These are phyloP conservation scores for Doryteuthis pealeii DNA, from an alignment of 1,140 invertebrate species.

Conservation along the genomic window DNA sequence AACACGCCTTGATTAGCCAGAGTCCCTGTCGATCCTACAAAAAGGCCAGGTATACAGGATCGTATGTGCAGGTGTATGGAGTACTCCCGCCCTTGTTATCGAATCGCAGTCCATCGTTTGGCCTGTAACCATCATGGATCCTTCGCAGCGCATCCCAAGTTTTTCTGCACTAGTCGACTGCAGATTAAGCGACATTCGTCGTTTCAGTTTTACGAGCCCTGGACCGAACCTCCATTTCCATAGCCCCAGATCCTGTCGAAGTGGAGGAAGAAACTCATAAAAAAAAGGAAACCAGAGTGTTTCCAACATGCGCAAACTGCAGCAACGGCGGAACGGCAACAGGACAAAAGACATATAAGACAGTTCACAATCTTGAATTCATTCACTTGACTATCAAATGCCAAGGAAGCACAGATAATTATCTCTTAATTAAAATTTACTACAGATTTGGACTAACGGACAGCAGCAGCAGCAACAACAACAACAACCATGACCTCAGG, in stretches of 20 bases:
- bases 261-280: too few species aligned
- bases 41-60: neutral
- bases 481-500: too few species aligned
- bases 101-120: neutral
- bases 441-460: too few species aligned
- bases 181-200: neutral
- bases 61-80: neutral
- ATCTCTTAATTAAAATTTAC: too few species aligned
- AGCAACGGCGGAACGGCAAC: slow-evolving; percentile 19
- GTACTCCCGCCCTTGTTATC: neutral
- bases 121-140: neutral
- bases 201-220: neutral
- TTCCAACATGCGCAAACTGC: neutral
- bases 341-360: too few species aligned
- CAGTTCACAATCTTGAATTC: too few species aligned
- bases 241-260: too few species aligned
- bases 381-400: too few species aligned
- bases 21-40: neutral
- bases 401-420: too few species aligned
- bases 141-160: neutral
- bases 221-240: too few species aligned
- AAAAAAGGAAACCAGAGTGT: too few species aligned
- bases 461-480: too few species aligned
- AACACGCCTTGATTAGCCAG: neutral
- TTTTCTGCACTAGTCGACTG: neutral